Evolutionary conservation across 2,113 vertebrate genomes (phyloP).

Genomic region (Petrocephalus zakoni): DNA sequence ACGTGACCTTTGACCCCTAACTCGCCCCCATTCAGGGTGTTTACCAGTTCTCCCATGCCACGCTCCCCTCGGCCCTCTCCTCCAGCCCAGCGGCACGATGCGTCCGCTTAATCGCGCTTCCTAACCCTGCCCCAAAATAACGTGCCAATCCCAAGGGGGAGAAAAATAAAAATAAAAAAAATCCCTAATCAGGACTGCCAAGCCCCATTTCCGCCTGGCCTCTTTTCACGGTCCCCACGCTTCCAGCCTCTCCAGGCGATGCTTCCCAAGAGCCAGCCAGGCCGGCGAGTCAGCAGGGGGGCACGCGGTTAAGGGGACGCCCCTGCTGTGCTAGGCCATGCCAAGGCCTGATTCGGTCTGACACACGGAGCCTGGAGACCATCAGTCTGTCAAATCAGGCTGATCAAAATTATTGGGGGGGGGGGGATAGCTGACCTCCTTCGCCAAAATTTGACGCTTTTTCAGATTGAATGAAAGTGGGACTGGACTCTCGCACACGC

Average conservation of each 20-base stretch:
- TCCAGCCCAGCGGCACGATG: neutral
- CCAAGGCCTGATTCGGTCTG: constrained; percentile 52
- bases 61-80: no score
- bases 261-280: constrained; percentile 44
- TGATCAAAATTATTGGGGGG: neutral
- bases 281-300: constrained; percentile 35
- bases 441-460: neutral
- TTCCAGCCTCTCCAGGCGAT: constrained; percentile 29
- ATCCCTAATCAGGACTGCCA: neutral
- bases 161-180: neutral
- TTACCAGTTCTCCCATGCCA: neutral
- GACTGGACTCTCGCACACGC: neutral
- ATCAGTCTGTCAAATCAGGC: neutral
- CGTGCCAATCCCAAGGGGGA: neutral
- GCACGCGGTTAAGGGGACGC: constrained; percentile 26
- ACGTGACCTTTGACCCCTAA: neutral
- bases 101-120: neutral
- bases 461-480: neutral
- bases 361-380: constrained; percentile 38
- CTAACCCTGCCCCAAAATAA: neutral
- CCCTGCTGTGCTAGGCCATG: constrained; percentile 44
- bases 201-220: neutral
- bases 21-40: neutral
- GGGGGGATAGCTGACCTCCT: neutral
- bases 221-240: neutral